Base-by-base conservation (phyloP, 1,140 invertebrate genomes). In the Tribolium madens region DNA sequence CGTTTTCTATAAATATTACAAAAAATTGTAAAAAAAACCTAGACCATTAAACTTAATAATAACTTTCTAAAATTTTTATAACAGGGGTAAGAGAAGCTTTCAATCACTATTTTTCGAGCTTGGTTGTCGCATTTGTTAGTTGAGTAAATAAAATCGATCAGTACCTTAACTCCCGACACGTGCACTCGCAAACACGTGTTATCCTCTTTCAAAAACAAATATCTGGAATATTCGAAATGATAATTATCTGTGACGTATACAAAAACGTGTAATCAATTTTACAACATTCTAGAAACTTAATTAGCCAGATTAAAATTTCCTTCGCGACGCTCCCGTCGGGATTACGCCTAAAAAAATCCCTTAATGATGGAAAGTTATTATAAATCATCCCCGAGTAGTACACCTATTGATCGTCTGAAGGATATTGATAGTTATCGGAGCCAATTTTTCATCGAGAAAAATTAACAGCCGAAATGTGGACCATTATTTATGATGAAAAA, bases 401-500 rank as follows among this genome's bases (percentile, higher is more conserved):
- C 36, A 71, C 70, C 70, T 52, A 72, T 72, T 72, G 70, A 72
- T 72, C 70, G 46, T 10, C 4, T 72, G 70, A 72, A 72, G 50
- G 70, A 72, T 72, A 72, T 72, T 72, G 70, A 72, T 72, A 72
- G 70, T 72, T 72, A 60, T 77, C 57, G 18, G 14, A 48, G 74
- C 47, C 53, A 75, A 79, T 79, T 75, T 75, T 79, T 79, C 78
- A 79, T 75, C 78, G 14, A 48, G 70, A 79, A 74, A 79, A 79
- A 78, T 78, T 78, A 78, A 78, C 77, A 71, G 73, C 52, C 33
- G 48, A 77, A 78, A 72, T 76, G 46, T 75, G 68, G 50, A 60
- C 50, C 77, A 78, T 80, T 76, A 80, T 80, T 79, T 79, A 80
- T 71, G 68, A 42, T 42, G 36, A 2, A 73, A 80, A 76, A 80